Percentiles rank a stretch among this genome's conserved stretches.
Conservation (phyloP, 2,888 invertebrate species). For the Sinopyrophorus schimmeli region DNA sequence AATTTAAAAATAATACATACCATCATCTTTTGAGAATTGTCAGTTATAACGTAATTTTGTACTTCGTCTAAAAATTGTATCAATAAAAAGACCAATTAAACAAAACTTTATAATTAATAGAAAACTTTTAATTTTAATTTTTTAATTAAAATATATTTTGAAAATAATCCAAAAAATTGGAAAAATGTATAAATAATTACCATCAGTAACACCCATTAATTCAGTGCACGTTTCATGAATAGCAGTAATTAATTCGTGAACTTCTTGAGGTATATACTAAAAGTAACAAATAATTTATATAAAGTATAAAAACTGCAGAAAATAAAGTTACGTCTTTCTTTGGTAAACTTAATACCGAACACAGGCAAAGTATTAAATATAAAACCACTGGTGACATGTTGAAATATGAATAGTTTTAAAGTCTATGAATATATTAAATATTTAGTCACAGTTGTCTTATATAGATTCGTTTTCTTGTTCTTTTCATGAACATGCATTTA, state of each 20-base stretch:
- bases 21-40: constrained; percentile 31
- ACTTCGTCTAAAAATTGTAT: constrained; percentile 26
- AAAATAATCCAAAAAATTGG: constrained; percentile 4
- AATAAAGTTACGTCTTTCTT: too few species aligned
- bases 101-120: neutral
- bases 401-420: too few species aligned
- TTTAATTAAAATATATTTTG: neutral
- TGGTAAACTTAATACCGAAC: too few species aligned
- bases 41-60: constrained; percentile 26
- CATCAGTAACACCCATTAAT: constrained; percentile 24
- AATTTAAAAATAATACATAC: constrained; percentile 15
- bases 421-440: too few species aligned
- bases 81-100: constrained; percentile 11
- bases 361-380: too few species aligned
- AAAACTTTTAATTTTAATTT: constrained; percentile 6
- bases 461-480: too few species aligned
- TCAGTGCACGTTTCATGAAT: constrained; percentile 27
- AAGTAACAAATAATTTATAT: constrained; percentile 9
- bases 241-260: constrained; percentile 26
- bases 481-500: too few species aligned
- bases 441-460: too few species aligned
- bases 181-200: constrained; percentile 10
- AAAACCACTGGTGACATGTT: too few species aligned
- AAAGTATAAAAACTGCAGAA: neutral
- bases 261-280: constrained; percentile 31